Base-by-base conservation (phyloP, 2,888 invertebrate species). In the Drosophila aldrichi region DNA sequence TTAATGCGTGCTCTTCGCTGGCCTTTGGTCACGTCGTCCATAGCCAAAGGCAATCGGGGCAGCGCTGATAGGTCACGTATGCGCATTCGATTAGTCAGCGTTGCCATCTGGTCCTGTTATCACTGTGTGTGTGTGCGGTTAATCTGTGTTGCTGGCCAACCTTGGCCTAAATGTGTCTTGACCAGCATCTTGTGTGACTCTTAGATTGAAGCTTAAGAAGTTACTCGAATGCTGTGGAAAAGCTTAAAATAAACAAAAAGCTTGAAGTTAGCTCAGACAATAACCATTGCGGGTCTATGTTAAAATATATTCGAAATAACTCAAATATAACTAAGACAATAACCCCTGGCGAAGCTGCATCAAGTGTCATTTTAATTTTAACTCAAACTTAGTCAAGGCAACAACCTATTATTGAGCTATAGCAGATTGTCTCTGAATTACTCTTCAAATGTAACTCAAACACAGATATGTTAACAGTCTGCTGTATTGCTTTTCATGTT, bases 61-160 rank as follows among this genome's bases (percentile, higher is more conserved):
- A 66, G 52, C 60, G 54, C 52, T 79, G 70, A 79, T 79, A 74
- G 77, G 89, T 84, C 84, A 88, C 89, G 89, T 86, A 86, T 76
- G 83, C 82, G 77, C 70, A 67, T 69, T 71, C 70, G 75, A 77
- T 74, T 74, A 69, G 68, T 76, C 67, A 58, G 48, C 68, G 48
- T 43, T 49, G 61, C 18, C 48, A 81, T 79, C 81, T 86, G 64
- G 87, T 88, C 88, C 88, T 88, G 86, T 55, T 77, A 79, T 77
- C 72, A 49, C 51, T n/a, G 25, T 41, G 20, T 36, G 56, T 41
- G 16, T 65, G 56, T 74, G 63, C 57, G 77, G 77, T 70, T 81
- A 77, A 74, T 74, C 74, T 56, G 51, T 61, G 46, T 49, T 46
- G 56, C 40, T 34, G 51, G 55, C 71, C 79, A 83, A 81, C 84